phyloP scores from a whole-genome alignment of 1,140 invertebrate species.

The Trissolcus basalis region DNA sequence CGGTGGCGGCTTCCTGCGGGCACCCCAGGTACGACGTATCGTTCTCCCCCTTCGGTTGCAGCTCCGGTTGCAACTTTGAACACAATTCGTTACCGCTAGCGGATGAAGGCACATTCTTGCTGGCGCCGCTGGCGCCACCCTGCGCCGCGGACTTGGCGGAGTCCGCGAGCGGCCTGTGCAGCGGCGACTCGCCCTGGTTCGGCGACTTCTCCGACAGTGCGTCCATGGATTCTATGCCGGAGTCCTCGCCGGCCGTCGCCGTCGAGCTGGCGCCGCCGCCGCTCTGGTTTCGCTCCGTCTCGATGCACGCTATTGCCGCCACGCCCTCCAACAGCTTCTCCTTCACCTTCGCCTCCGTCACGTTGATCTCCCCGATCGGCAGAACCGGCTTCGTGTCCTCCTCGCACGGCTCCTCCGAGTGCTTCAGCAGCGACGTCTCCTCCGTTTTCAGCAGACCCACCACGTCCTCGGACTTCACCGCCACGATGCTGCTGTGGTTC shows the following conservation, averaged over 20 bases:
- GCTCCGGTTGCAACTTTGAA: conserved; percentile 72
- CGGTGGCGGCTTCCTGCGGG: conserved; percentile 14
- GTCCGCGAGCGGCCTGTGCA: conserved; percentile 68
- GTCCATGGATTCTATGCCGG: conserved; percentile 95
- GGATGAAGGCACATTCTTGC: conserved; percentile 76
- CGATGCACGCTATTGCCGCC: conserved; percentile 61
- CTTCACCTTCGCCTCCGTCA: conserved; percentile 80
- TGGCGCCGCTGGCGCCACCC: conserved; percentile 36
- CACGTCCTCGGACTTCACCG: conserved; percentile 50
- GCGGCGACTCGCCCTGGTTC: conserved; percentile 84
- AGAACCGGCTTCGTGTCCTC: conserved; percentile 61
- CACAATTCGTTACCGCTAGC: conserved; percentile 75
- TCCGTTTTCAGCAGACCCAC: conserved; percentile 68
- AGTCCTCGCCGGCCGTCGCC: conserved; percentile 85
- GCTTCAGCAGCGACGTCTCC: conserved; percentile 40
- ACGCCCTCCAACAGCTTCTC: conserved; percentile 78
- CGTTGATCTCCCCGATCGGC: conserved; percentile 74
- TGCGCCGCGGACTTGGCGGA: neutral
- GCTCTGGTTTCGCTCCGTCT: conserved; percentile 62
- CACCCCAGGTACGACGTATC: conserved; percentile 19
- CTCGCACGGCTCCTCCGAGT: neutral
- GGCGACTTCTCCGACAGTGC: conserved; percentile 93
- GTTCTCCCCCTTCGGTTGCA: conserved; percentile 61
- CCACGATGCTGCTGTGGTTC: neutral
- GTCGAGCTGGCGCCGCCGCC: conserved; percentile 76